Conservation (phyloP, 2,113 vertebrate genomes). For the Dipodomys stephensi region DNA sequence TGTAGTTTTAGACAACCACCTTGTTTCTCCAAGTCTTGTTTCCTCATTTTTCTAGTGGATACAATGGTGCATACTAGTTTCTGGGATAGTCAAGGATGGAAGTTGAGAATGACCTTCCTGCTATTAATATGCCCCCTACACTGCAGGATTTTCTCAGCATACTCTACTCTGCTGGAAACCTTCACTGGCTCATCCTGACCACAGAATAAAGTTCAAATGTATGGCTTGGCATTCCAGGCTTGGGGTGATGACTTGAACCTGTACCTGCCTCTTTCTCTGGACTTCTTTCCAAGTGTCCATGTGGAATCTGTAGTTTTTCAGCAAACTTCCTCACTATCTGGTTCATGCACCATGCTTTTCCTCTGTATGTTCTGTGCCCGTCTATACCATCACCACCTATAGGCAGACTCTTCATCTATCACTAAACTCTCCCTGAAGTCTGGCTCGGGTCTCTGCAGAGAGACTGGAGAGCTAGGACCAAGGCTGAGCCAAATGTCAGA, state of each 20-base stretch:
- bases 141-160: neutral
- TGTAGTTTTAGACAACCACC: conserved; percentile 13
- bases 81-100: neutral
- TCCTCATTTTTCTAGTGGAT: conserved; percentile 10
- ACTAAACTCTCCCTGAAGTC: neutral
- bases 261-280: neutral
- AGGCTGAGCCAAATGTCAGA: neutral
- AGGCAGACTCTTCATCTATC: neutral
- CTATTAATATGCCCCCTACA: neutral
- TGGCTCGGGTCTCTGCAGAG: neutral
- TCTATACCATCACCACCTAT: neutral
- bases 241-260: neutral
- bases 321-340: neutral
- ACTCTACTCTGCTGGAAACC: neutral
- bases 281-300: neutral
- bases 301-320: neutral
- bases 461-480: neutral
- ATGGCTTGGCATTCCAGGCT: neutral
- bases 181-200: neutral
- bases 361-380: neutral
- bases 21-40: neutral
- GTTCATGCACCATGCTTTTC: neutral
- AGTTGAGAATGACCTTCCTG: neutral
- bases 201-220: neutral
- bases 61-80: neutral